Base-by-base conservation (phyloP, 1,140 invertebrate genomes). In the Holotrichia oblita region DNA sequence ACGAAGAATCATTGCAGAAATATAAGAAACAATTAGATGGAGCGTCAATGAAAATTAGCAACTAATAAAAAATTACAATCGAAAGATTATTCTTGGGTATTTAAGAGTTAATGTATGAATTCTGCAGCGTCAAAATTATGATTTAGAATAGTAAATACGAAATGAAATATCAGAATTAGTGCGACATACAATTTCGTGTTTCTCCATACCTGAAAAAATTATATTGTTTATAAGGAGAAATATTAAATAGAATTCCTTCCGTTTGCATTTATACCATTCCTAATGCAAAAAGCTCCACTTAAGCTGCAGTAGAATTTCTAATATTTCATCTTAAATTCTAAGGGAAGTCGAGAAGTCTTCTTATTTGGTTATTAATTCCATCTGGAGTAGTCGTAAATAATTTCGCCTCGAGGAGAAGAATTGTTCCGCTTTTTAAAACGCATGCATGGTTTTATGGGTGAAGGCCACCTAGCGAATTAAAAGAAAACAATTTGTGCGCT, bases 341-440 rank as follows among this genome's bases (percentile, higher is more conserved):
- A 27, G 27, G 24, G 24, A 69, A 17, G 61, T 69, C 22, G 22
- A 27, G 61, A 24, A 17, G 61, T 27, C 10, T 34, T 69, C 61
- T 69, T 69, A 69, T 69, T 69, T 69, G 61, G 24, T 69, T 69
- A 69, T 69, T 69, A 69, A 69, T 69, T 69, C 61, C 61, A 69
- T 27, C 61, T 27, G 20, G 61, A 69, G 61, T 34, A 20, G 61
- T 14, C 61, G 22, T 69, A 69, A 69, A 69, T 69, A 69, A 69
- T 69, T 69, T 69, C 22, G 61, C n/a, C n/a, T 69, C 61, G 61
- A 69, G 22, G 12, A 22, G 8, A 6, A 20, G 27, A 34, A 27
- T 22, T 24, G 61, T 14, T 69, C 61, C 17, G 48, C 48, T 55
- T 69, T 69, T 14, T 9, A 22, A 27, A 69, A 69, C 12, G 61